These are phyloP conservation scores for Morus bassanus DNA, from an alignment of 2,797 vertebrate species.

Conservation along the genomic window DNA sequence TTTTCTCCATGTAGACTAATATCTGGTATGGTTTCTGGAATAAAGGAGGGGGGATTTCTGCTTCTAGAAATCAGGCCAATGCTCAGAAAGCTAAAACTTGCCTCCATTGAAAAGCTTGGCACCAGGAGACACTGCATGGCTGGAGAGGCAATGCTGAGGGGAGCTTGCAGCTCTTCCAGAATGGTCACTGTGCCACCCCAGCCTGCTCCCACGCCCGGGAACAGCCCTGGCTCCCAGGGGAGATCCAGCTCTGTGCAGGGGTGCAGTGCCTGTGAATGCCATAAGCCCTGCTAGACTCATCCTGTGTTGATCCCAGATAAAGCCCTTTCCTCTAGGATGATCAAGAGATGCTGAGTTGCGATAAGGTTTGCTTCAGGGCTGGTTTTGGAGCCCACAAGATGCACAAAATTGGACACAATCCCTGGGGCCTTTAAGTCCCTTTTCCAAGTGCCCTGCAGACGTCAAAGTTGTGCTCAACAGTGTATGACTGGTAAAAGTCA, in stretches of 20 bases:
- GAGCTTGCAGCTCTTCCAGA: background rate
- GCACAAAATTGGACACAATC: background rate
- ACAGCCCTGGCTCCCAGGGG: rapidly evolving
- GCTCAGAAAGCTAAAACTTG: background rate
- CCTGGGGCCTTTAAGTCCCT: background rate
- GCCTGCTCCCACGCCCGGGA: background rate
- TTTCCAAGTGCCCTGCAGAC: background rate
- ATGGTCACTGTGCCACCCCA: rapidly evolving
- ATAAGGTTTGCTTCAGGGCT: background rate
- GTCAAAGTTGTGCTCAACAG: background rate
- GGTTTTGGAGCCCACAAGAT: background rate
- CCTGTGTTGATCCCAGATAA: background rate
- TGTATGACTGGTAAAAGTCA: background rate
- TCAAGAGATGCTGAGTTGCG: rapidly evolving
- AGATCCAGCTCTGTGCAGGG: background rate
- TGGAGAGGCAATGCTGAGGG: background rate
- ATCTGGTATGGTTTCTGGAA: background rate
- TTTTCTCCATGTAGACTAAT: background rate
- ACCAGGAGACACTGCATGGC: background rate
- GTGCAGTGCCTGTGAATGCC: background rate
- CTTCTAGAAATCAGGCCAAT: background rate
- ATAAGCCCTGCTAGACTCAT: background rate
- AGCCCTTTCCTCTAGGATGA: background rate
- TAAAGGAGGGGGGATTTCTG: background rate
- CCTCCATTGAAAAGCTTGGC: background rate